phyloP scores from a whole-genome alignment of 2,113 vertebrate species.

The Hydropotes inermis region DNA sequence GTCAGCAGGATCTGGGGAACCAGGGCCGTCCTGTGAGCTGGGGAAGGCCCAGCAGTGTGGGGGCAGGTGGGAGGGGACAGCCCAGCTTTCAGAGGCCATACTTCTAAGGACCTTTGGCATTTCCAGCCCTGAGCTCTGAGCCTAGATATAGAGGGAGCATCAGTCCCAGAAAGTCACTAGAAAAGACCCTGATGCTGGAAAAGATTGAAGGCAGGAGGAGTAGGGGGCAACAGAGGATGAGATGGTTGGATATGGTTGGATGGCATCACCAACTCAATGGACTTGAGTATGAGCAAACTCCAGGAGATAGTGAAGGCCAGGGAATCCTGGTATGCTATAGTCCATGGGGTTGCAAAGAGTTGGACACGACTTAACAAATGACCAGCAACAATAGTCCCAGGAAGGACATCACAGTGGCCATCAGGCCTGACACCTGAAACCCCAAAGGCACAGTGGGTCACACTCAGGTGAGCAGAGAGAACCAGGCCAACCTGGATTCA shows the following conservation, averaged over 20 bases:
- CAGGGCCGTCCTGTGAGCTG: not conserved
- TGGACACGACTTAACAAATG: not conserved
- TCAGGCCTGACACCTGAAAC: not conserved
- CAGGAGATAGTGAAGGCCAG: not conserved
- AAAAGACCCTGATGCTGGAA: not conserved
- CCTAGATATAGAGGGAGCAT: not conserved
- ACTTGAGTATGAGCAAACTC: not conserved
- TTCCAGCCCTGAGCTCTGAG: not conserved
- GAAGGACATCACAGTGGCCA: not conserved
- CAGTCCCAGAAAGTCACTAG: not conserved
- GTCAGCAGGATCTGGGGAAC: slow-evolving; percentile 70
- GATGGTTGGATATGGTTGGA: not conserved
- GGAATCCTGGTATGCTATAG: not conserved
- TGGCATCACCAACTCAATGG: not conserved
- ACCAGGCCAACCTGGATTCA: not conserved
- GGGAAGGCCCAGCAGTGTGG: not conserved
- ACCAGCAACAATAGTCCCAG: not conserved
- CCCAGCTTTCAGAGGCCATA: not conserved
- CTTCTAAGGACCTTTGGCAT: not conserved
- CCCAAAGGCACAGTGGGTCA: not conserved
- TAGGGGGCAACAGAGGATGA: not conserved
- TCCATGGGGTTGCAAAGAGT: not conserved
- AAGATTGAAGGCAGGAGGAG: not conserved
- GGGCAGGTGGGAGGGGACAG: accelerated
- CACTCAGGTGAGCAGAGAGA: not conserved